phyloP scores from a whole-genome alignment of 2,113 vertebrate genomes.

The Haemorhous mexicanus region DNA sequence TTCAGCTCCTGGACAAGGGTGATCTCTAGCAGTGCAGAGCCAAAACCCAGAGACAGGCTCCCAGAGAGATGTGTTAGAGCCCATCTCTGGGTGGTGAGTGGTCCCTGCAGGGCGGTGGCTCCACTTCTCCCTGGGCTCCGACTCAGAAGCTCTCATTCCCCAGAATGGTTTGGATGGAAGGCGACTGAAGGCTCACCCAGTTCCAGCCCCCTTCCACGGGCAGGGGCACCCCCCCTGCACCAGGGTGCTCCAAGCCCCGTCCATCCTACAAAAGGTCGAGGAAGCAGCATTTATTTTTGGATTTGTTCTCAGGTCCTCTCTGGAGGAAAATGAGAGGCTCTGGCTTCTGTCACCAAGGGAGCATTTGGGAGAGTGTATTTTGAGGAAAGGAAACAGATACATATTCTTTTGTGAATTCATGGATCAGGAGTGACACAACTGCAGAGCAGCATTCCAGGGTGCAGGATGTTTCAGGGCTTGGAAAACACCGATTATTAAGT shows the following conservation, averaged over 20 bases:
- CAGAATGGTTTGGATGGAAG: background rate
- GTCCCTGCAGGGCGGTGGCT: background rate
- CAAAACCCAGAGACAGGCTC: background rate
- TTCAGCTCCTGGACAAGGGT: background rate
- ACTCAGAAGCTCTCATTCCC: no score
- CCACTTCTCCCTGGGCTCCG: background rate
- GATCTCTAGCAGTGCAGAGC: background rate
- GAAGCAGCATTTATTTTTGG: background rate
- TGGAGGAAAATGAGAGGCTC: background rate
- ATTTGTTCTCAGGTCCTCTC: background rate
- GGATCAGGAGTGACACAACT: slow-evolving; percentile 9
- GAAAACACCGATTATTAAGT: slow-evolving; percentile 61
- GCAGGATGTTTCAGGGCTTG: slow-evolving; percentile 59
- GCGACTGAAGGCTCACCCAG: background rate
- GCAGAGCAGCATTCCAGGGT: slow-evolving; percentile 55
- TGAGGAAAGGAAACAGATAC: slow-evolving; percentile 1
- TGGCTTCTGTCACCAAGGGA: background rate
- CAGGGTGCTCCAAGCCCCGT: background rate
- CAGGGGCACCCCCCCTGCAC: no score
- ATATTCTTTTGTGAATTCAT: background rate
- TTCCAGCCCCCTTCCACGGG: background rate
- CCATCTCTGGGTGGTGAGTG: accelerated
- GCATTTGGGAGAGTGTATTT: background rate
- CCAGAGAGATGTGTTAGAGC: background rate
- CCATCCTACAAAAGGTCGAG: background rate